Evolutionary conservation across 2,888 invertebrate species (phyloP), one percentile per base, ranked within the genome.

Genomic region (Dromius quadrimaculatus): DNA sequence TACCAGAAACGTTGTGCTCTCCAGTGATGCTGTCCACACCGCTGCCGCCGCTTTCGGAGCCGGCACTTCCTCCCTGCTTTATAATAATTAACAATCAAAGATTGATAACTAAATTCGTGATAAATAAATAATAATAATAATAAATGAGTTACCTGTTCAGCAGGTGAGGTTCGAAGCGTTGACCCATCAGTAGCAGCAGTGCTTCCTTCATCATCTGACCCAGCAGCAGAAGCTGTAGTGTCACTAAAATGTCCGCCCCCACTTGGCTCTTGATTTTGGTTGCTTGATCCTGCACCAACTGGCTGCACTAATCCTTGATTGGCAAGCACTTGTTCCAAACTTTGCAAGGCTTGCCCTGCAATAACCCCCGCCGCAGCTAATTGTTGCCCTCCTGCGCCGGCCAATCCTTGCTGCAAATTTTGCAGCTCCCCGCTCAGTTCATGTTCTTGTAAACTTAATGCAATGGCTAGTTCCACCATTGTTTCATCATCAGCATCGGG

Each of bases 401-500:
- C 79, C 71, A 19, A 80, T 79, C 72, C 85, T 59, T 68, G 85
- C 64, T 85, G 87, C 59, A 89, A 82, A 1, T 84, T 84, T 72
- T 85, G 84, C 20, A 85, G 81, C 72, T 87, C 87, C 2, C 85
- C 87, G 2, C 77, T 79, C 34, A 85, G 84, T 73, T 90, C 90
- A 76, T 92, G 92, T 75, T 93, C 92, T 79, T 97, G 96, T 22
- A 98, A 85, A 76, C 97, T 97, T 1, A 98, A 85, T 0, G 97
- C 97, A 73, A 98, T 97, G 1, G 97, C 98, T 73, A 98, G 86
- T 82, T 97, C 97, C 71, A 98, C 95, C 90, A 98, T 97, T 0
- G 97, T 93, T 81, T 97, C 97, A 81, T 98, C 97, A 79, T 97
- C 97, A 0, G 95, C 95, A 81, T 96, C 96, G n/a, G 94, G 92